Evolutionary conservation across 2,888 invertebrate genomes (phyloP).

Genomic region (Plutella xylostella): DNA sequence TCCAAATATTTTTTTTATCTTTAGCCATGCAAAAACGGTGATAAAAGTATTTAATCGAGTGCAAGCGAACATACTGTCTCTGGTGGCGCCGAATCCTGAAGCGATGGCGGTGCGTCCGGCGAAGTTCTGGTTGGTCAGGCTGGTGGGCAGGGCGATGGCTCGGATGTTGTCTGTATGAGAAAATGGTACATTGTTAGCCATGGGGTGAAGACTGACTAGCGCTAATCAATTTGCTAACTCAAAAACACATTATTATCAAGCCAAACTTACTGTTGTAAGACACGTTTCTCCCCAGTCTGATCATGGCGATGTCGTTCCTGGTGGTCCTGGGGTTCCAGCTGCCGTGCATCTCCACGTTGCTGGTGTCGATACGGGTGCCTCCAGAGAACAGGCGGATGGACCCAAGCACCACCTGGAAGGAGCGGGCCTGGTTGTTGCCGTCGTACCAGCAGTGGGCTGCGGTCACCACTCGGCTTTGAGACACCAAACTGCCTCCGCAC

Average conservation of each 20-base stretch:
- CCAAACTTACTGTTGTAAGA: constrained; percentile 25
- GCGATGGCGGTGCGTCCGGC: constrained; percentile 24
- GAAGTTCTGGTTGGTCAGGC: constrained; percentile 26
- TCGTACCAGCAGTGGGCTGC: constrained; percentile 38
- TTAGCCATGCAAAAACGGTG: neutral
- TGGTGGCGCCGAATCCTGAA: constrained; percentile 33
- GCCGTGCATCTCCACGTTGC: constrained; percentile 23
- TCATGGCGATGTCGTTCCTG: constrained; percentile 29
- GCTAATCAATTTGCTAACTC: constrained; percentile 19
- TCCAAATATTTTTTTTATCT: neutral
- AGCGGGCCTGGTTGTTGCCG: constrained; percentile 25
- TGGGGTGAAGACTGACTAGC: neutral
- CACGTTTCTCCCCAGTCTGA: constrained; percentile 20
- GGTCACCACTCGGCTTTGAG: constrained; percentile 25
- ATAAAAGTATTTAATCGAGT: neutral
- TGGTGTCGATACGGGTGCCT: constrained; percentile 20
- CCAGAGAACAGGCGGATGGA: constrained; percentile 24
- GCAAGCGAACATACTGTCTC: constrained; percentile 21
- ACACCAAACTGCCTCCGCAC: constrained; percentile 35
- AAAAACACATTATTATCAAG: constrained; percentile 7
- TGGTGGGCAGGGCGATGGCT: constrained; percentile 11
- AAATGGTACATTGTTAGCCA: neutral
- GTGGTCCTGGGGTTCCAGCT: constrained; percentile 21
- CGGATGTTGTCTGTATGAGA: constrained; percentile 8
- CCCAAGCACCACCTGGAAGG: constrained; percentile 34